Evolutionary conservation across 2,797 vertebrate genomes (phyloP).

Genomic region (Setipinna tenuifilis): DNA sequence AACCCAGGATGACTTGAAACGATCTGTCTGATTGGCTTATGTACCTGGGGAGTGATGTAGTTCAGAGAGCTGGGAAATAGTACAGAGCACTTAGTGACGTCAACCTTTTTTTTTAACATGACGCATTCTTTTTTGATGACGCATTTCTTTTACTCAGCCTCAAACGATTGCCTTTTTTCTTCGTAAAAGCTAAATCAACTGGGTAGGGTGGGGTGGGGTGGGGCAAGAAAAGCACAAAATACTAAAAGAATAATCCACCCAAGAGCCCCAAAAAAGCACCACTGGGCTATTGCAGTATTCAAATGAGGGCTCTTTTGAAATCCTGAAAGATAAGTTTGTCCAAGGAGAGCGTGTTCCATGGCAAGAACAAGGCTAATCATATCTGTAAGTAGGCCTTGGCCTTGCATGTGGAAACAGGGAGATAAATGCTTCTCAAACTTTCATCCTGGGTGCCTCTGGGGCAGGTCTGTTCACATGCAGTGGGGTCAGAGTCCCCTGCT

Average conservation of each 20-base stretch:
- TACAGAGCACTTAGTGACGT: not conserved
- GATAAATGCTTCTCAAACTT: conserved; percentile 55
- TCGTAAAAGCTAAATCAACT: too few species aligned
- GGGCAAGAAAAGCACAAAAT: too few species aligned
- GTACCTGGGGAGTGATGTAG: conserved; percentile 24
- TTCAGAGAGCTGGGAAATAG: not conserved
- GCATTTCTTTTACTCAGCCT: not conserved
- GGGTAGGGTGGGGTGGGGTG: too few species aligned
- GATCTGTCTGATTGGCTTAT: conserved; percentile 64
- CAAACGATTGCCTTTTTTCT: not conserved
- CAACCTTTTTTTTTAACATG: not conserved
- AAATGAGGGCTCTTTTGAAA: conserved; percentile 62
- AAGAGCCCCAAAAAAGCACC: conserved; percentile 23
- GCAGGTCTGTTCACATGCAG: conserved; percentile 50
- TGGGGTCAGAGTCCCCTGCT: conserved; percentile 64
- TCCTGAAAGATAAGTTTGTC: conserved; percentile 60
- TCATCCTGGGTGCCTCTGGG: conserved; percentile 47
- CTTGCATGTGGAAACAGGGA: conserved; percentile 60
- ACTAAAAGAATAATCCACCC: conserved; percentile 48
- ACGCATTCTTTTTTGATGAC: not conserved
- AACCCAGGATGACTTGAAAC: conserved; percentile 53
- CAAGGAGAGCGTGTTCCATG: conserved; percentile 70
- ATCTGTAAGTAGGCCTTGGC: conserved; percentile 76
- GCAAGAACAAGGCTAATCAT: conserved; percentile 71
- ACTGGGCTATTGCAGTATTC: conserved; percentile 49